Conservation (phyloP, 2,888 invertebrate species). For the Melinopterus prodromus region DNA sequence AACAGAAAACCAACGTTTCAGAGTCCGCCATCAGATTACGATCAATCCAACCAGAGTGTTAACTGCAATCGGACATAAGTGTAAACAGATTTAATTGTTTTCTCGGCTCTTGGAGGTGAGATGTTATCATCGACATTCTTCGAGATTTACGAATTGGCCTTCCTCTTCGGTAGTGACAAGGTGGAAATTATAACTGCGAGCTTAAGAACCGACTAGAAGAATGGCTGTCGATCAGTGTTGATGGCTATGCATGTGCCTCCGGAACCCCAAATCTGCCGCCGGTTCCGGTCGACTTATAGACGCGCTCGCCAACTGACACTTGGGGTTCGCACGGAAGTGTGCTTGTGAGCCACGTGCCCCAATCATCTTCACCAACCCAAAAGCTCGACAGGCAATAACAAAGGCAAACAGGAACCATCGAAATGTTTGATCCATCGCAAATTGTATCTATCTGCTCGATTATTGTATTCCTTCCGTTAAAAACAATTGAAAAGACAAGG, state of each 20-base stretch:
- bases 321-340: slow-evolving; percentile 58
- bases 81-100: slow-evolving; percentile 34
- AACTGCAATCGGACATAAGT: slow-evolving; percentile 29
- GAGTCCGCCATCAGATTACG: background rate
- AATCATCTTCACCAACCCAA: slow-evolving; percentile 12
- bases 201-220: background rate
- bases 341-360: slow-evolving; percentile 48
- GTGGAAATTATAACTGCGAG: background rate
- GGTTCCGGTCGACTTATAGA: slow-evolving; percentile 52
- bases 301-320: slow-evolving; percentile 56
- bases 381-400: background rate
- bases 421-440: no score
- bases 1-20: background rate
- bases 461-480: no score
- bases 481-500: no score
- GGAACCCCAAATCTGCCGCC: slow-evolving; percentile 50
- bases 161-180: background rate
- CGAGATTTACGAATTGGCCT: background rate
- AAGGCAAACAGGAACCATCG: no score
- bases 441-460: no score
- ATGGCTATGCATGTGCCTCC: slow-evolving; percentile 24
- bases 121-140: background rate
- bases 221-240: background rate
- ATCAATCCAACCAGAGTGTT: slow-evolving; percentile 25
- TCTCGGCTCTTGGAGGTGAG: slow-evolving; percentile 14